A percentile compares a stretch with the other conserved stretches of the same genome.
Evolutionary conservation across 2,113 vertebrate genomes (phyloP).

Genomic region (Oryzias melastigma): DNA sequence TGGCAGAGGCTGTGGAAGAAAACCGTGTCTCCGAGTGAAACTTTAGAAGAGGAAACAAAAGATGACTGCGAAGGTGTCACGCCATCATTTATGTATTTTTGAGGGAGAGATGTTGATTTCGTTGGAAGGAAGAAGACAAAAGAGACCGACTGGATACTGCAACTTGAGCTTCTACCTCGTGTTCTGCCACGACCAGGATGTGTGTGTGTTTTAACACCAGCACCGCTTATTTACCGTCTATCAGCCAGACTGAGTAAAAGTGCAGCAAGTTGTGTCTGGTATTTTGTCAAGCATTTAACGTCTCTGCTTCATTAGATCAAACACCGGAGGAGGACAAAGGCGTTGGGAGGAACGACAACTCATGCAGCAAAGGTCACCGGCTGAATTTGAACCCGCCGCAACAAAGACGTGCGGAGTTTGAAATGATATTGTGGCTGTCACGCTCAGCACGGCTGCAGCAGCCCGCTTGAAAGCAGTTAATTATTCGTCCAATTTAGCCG

Average conservation of each 20-base stretch:
- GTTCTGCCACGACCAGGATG: conserved; percentile 31
- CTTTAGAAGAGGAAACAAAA: conserved; percentile 37
- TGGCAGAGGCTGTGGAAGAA: conserved; percentile 54
- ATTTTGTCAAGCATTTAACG: conserved; percentile 47
- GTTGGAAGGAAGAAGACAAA: conserved; percentile 9
- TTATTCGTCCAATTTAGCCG: conserved; percentile 9
- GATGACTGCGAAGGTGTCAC: conserved; percentile 35
- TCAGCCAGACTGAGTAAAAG: conserved; percentile 43
- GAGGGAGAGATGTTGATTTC: neutral
- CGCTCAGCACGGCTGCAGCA: neutral
- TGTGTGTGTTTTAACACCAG: conserved; percentile 15
- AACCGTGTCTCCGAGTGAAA: conserved; percentile 40
- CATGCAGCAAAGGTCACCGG: conserved; percentile 57
- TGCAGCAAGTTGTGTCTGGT: conserved; percentile 36
- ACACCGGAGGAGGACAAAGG: conserved; percentile 36
- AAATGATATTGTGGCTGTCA: conserved; percentile 20
- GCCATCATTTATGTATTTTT: conserved; percentile 27
- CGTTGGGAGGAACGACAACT: conserved; percentile 32
- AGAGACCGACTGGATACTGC: conserved; percentile 23
- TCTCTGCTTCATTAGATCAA: conserved; percentile 64
- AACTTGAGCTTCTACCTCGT: conserved; percentile 38
- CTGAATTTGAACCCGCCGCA: conserved; percentile 41
- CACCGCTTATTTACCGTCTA: conserved; percentile 50
- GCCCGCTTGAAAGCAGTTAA: conserved; percentile 2
- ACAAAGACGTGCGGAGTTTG: conserved; percentile 47